A percentile compares a stretch with the other conserved stretches of the same genome.
Conservation (phyloP, 2,113 vertebrate genomes). For the Sorex araneus region DNA sequence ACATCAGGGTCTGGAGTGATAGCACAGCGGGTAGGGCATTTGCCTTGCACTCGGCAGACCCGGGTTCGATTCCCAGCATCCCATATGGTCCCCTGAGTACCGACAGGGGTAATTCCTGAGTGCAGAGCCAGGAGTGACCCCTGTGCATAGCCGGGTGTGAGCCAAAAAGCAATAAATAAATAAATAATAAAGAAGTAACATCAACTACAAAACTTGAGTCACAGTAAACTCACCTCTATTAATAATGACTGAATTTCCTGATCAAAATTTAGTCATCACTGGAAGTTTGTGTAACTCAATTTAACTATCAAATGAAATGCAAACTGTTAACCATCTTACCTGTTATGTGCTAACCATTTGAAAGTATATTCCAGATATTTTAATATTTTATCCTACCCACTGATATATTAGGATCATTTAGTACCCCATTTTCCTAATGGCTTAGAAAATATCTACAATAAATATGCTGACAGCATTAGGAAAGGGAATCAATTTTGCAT, state of each 20-base stretch:
- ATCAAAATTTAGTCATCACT: constrained; percentile 39
- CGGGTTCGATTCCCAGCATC: no score
- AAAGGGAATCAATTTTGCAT: neutral
- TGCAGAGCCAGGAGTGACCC: no score
- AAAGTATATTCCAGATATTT: neutral
- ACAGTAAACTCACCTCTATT: constrained; percentile 56
- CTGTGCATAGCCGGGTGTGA: no score
- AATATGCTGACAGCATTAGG: neutral
- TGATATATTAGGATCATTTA: neutral
- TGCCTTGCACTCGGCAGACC: no score
- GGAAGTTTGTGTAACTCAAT: neutral
- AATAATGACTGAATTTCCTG: constrained; percentile 67
- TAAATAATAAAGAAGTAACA: constrained; percentile 64
- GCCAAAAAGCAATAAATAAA: no score
- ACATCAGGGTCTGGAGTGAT: no score
- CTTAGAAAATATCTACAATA: neutral
- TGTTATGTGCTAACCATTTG: neutral
- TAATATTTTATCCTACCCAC: neutral
- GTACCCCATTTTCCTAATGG: neutral
- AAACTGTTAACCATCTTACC: neutral
- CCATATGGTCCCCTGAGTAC: no score
- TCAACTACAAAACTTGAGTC: constrained; percentile 77
- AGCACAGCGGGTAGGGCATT: no score
- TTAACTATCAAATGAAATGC: neutral
- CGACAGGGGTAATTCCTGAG: no score